Evolutionary conservation across 2,888 invertebrate species (phyloP).

Genomic region (Acanthosoma haemorrhoidale): DNA sequence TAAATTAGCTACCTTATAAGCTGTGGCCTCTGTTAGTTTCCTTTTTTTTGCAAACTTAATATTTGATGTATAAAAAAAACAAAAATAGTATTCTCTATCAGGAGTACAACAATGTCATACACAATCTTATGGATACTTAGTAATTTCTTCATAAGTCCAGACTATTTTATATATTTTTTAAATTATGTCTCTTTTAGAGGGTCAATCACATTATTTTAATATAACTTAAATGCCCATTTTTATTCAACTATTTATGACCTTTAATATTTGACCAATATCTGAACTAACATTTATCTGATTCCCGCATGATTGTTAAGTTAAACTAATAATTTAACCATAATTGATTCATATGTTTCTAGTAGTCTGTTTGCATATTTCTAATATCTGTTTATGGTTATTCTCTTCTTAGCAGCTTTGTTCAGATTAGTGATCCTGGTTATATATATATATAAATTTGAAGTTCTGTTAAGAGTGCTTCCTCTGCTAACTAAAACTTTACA

Average conservation of each 20-base stretch:
- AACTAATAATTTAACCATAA: neutral
- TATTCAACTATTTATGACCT: slow-evolving; percentile 6
- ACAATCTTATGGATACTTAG: neutral
- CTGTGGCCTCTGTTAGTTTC: no score
- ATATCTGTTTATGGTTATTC: no score
- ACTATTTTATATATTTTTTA: neutral
- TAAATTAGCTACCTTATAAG: no score
- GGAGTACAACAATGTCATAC: no score
- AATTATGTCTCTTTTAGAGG: slow-evolving; percentile 5
- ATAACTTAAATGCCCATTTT: slow-evolving; percentile 7
- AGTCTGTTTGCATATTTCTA: neutral
- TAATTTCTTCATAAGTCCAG: neutral
- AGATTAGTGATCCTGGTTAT: neutral
- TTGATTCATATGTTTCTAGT: slow-evolving; percentile 4
- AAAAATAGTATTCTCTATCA: no score
- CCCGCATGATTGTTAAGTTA: neutral
- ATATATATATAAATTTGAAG: neutral
- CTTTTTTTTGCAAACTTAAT: no score
- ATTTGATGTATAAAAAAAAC: no score
- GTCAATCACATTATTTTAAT: slow-evolving; percentile 1
- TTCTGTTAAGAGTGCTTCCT: neutral
- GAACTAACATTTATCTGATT: neutral
- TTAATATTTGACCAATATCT: neutral
- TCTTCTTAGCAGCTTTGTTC: neutral
- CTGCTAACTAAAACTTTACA: neutral